Evolutionary conservation across 53 echinoderm and acorn worm species (phyloP), one percentile per base, ranked within the genome.

Genomic region (Actinopyga echinites): DNA sequence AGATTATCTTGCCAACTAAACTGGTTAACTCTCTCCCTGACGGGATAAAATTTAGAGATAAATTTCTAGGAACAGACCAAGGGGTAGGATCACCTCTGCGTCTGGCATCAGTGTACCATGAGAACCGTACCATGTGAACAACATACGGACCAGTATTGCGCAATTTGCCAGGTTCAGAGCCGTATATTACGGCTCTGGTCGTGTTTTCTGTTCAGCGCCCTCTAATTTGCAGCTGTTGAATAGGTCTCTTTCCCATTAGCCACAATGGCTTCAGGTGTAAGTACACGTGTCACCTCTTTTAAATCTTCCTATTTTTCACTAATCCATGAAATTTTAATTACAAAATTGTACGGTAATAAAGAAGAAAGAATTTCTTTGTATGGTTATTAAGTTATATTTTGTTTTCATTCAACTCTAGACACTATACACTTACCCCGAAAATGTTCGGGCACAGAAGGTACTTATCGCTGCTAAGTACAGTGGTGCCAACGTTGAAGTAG

Each of bases 371-470:
- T 52, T 25, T 9, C 44, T 49, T 37, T 57, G 11, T 49, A 6
- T 49, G 2, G 2, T 15, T 0, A 15, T 49, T 13, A 49, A 9
- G 37, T 60, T 54, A 75, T 82, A 57, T 82, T 36, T 24, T 17
- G 8, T 56, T 20, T 55, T 57, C 12, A 40, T 85, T 83, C 31
- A 34, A 73, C 62, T 77, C 34, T 85, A 94, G 94, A 92, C 90
- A 69, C 85, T 95, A 24, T 99, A 92, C 92, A 99, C 94, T 7
- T 99, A 95, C 82, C 97, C 99, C 65, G 99, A 99, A 79, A 99
- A 99, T 82, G 86, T 89, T 84, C 92, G 99, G 91, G 99, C 92
- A n/a, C 87, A 86, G 85, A 94, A 99, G 85, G 85, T 95, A 85
- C 92, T 88, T 52, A 94, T 99, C 79, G 94, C 99, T 85, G 99